Base-by-base conservation (phyloP, 2,113 vertebrate genomes). In the Bubo bubo region DNA sequence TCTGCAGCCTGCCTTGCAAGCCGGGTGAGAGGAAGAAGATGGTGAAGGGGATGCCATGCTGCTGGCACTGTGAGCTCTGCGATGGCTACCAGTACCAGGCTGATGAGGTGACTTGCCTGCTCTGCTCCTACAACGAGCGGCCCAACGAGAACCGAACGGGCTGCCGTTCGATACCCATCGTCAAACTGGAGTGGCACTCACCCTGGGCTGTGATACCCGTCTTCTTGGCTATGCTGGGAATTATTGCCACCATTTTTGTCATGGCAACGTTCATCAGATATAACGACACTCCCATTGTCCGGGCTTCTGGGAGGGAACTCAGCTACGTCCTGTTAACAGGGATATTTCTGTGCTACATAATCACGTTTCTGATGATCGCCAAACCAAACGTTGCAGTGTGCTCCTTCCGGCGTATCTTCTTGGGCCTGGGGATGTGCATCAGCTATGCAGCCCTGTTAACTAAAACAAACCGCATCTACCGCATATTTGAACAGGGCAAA, bases 351-450 rank as follows among this genome's bases (percentile, higher is more conserved):
- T 99, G 99, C 93, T 99, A 99, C 95, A 99, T 99, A 85, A 99
- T 99, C 98, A 99, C 99, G 0, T 99, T 99, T 94, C 98, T 99
- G 64, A 99, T 99, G 99, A 99, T 99, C 19, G 99, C 99, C 93
- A 99, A 99, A 83, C 99, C 99, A 0, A 98, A 99, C 9, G 98
- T 99, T 4, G 99, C 98, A 0, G 99, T 99, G 16, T 99, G 99
- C 93, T 99, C 99, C 26, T 99, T 99, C 97, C 97, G 99, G 14
- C 97, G 99, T 17, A 98, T 99, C 60, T 99, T 99, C 98, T 74
- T 99, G 68, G 99, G 99, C 28, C 92, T 99, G 95, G 99, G 99
- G 1, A 99, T 99, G 99, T 99, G 99, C 97, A 99, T 99, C 96
- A 99, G 99, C 94, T 99, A 99, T 8, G 99, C 99, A 0, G 99